phyloP scores from a whole-genome alignment of 2,113 vertebrate genomes.

The Eonycteris spelaea region DNA sequence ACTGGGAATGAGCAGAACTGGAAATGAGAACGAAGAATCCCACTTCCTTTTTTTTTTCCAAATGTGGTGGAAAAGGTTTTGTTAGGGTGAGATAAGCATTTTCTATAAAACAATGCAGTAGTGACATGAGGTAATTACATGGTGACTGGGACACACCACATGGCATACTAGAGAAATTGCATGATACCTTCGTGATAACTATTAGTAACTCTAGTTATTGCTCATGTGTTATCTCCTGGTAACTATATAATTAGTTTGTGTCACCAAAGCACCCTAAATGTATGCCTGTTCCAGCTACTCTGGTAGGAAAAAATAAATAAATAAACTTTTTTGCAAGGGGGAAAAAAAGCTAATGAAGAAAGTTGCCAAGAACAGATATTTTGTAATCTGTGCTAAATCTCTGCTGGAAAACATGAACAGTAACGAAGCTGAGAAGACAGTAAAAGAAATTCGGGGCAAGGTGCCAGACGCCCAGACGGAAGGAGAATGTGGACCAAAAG shows the following conservation, averaged over 20 bases:
- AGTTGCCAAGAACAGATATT: slow-evolving; percentile 89
- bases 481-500: slow-evolving; percentile 91
- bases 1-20: slow-evolving; percentile 33
- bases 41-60: background rate
- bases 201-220: slow-evolving; percentile 34
- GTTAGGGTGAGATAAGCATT: slow-evolving; percentile 52
- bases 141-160: slow-evolving; percentile 50
- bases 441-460: slow-evolving; percentile 90
- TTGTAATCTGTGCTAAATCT: slow-evolving; percentile 89
- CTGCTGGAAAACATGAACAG: slow-evolving; percentile 90
- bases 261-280: slow-evolving; percentile 43
- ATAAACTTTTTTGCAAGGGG: slow-evolving; percentile 76
- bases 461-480: slow-evolving; percentile 90
- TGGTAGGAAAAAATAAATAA: slow-evolving; percentile 49
- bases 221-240: slow-evolving; percentile 53
- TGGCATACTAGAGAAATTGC: slow-evolving; percentile 58
- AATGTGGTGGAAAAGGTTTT: slow-evolving; percentile 54
- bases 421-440: slow-evolving; percentile 89
- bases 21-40: slow-evolving; percentile 49
- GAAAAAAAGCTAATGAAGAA: slow-evolving; percentile 83
- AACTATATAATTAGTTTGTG: slow-evolving; percentile 68
- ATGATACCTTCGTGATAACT: slow-evolving; percentile 61
- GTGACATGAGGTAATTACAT: slow-evolving; percentile 67
- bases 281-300: slow-evolving; percentile 69
- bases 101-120: slow-evolving; percentile 63